Evolutionary conservation across 2,113 vertebrate species (phyloP).

Genomic region (Turdus rufiventris): DNA sequence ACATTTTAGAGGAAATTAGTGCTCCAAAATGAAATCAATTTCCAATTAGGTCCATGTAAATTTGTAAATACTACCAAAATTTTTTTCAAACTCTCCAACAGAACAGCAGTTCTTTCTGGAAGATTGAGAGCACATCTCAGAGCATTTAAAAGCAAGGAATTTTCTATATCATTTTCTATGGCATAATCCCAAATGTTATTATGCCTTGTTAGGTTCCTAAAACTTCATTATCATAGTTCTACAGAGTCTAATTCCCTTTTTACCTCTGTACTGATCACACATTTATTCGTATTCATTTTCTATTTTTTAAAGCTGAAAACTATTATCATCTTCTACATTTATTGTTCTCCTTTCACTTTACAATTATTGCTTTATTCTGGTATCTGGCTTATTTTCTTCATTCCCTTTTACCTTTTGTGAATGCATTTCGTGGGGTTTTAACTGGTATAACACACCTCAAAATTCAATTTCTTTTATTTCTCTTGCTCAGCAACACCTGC

Average conservation of each 20-base stretch:
- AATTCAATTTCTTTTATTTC: not conserved
- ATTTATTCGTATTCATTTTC: constrained; percentile 26
- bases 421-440: not conserved
- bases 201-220: not conserved
- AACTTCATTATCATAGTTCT: constrained; percentile 23
- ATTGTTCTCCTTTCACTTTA: not conserved
- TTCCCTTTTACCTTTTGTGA: constrained; percentile 5
- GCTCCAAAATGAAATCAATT: not conserved
- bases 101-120: not conserved
- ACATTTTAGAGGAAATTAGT: not conserved
- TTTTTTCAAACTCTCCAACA: not conserved
- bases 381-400: not conserved
- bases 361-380: constrained; percentile 15
- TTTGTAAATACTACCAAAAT: not conserved
- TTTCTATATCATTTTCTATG: not conserved
- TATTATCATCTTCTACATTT: not conserved
- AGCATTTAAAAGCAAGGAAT: not conserved
- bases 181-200: not conserved
- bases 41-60: not conserved
- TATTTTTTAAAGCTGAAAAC: not conserved
- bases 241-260: not conserved
- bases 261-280: not conserved
- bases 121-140: not conserved
- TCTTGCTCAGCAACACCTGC: not conserved
- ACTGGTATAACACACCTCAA: not conserved